Conservation (phyloP, 2,888 invertebrate genomes). For the Diogma glabrata region DNA sequence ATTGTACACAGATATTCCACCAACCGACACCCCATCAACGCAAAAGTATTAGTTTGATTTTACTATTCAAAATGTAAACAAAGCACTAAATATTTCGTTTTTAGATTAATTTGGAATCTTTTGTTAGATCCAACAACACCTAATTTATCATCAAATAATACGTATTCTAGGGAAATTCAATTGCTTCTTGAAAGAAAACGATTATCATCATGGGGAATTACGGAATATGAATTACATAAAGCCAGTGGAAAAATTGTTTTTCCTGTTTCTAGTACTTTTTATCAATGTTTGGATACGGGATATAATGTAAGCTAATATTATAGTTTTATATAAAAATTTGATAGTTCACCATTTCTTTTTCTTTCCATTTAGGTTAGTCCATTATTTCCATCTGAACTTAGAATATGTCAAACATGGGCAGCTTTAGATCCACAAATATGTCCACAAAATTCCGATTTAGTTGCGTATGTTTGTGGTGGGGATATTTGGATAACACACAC, state of each 20-base stretch:
- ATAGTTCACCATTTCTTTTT: neutral
- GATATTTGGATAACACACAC: slow-evolving; percentile 78
- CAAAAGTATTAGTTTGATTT: slow-evolving; percentile 14
- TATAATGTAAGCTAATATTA: slow-evolving; percentile 43
- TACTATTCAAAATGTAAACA: neutral
- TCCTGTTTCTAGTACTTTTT: slow-evolving; percentile 79
- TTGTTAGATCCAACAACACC: slow-evolving; percentile 69
- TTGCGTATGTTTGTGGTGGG: slow-evolving; percentile 80
- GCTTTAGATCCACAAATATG: slow-evolving; percentile 67
- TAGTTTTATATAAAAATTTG: neutral
- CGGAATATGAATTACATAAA: slow-evolving; percentile 79
- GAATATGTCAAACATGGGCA: slow-evolving; percentile 50
- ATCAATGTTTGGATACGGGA: slow-evolving; percentile 68
- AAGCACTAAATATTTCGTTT: slow-evolving; percentile 17
- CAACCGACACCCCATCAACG: slow-evolving; percentile 36
- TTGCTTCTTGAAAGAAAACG: slow-evolving; percentile 84
- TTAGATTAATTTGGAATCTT: slow-evolving; percentile 65
- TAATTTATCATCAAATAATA: slow-evolving; percentile 45
- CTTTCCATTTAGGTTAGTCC: slow-evolving; percentile 40
- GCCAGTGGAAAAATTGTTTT: slow-evolving; percentile 78
- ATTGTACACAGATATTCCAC: slow-evolving; percentile 71
- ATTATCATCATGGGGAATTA: slow-evolving; percentile 86
- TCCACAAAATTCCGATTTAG: slow-evolving; percentile 48
- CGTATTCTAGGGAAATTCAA: slow-evolving; percentile 78
- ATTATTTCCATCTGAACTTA: slow-evolving; percentile 54